Conservation (phyloP, 2,113 vertebrate species). For the Cichladusa arquata region DNA sequence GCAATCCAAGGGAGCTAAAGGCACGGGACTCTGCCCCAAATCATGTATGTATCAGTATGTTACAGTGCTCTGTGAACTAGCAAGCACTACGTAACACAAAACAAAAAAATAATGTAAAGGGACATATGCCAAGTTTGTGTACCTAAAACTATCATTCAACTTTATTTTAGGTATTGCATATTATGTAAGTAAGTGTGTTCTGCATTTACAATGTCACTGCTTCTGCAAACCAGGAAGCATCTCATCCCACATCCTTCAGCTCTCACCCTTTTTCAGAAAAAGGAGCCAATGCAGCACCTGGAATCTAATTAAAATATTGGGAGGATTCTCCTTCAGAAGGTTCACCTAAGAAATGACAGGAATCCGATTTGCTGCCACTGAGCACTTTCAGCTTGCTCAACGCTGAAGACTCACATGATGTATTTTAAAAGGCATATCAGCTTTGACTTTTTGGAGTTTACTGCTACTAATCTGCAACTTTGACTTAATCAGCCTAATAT, state of each 20-base stretch:
- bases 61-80: background rate
- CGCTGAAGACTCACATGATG: background rate
- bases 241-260: background rate
- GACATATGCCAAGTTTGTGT: background rate
- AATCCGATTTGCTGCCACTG: background rate
- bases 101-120: background rate
- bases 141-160: background rate
- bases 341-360: background rate
- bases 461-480: background rate
- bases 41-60: background rate
- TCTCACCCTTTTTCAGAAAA: background rate
- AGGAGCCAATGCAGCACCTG: background rate
- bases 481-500: background rate
- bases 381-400: background rate
- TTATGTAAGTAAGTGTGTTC: background rate
- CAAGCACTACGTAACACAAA: background rate
- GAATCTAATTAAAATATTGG: conserved; percentile 19
- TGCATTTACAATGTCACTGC: background rate
- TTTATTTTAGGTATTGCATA: background rate
- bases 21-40: background rate
- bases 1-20: background rate
- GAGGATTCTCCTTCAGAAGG: background rate
- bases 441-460: background rate
- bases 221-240: background rate
- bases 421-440: background rate